Percentiles rank a stretch among this genome's conserved stretches.
Evolutionary conservation across 2,113 vertebrate genomes (phyloP).

Genomic region (western clawed frog (Xenopus tropicalis)): DNA sequence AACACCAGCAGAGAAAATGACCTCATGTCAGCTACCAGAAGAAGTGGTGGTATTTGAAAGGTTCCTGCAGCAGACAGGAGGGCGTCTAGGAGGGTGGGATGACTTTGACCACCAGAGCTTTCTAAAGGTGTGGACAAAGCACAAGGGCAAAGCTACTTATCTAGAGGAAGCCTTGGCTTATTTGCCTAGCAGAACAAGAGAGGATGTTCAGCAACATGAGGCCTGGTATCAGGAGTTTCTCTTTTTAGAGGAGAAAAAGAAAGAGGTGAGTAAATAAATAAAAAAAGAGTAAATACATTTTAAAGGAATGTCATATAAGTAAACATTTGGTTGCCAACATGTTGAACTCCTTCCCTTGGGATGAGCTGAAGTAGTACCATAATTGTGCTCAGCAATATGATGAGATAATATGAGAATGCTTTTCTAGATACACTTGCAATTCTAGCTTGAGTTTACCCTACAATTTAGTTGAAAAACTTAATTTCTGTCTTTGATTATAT

Average conservation of each 20-base stretch:
- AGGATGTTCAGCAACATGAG: conserved; percentile 78
- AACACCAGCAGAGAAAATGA: conserved; percentile 51
- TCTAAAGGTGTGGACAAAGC: conserved; percentile 75
- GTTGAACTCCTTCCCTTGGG: too few species aligned
- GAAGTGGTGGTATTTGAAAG: conserved; percentile 79
- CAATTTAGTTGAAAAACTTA: too few species aligned
- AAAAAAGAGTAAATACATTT: neutral
- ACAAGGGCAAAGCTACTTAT: conserved; percentile 69
- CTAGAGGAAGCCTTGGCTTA: conserved; percentile 71
- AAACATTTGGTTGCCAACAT: neutral
- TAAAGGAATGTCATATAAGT: neutral
- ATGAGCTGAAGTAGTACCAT: too few species aligned
- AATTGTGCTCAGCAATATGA: too few species aligned
- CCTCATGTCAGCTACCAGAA: conserved; percentile 59
- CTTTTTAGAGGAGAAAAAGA: conserved; percentile 77
- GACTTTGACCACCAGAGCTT: conserved; percentile 82
- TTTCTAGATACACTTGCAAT: too few species aligned
- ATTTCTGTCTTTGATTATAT: too few species aligned
- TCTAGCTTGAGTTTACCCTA: too few species aligned
- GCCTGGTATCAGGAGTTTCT: conserved; percentile 82
- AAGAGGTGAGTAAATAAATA: conserved; percentile 80
- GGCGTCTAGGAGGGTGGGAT: conserved; percentile 83
- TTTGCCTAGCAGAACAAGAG: conserved; percentile 71
- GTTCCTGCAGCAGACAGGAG: conserved; percentile 81
- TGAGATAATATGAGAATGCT: too few species aligned